These are phyloP conservation scores for Acropora yongei DNA, from an alignment of 64 coral and sea anemone species.

Conservation along the genomic window DNA sequence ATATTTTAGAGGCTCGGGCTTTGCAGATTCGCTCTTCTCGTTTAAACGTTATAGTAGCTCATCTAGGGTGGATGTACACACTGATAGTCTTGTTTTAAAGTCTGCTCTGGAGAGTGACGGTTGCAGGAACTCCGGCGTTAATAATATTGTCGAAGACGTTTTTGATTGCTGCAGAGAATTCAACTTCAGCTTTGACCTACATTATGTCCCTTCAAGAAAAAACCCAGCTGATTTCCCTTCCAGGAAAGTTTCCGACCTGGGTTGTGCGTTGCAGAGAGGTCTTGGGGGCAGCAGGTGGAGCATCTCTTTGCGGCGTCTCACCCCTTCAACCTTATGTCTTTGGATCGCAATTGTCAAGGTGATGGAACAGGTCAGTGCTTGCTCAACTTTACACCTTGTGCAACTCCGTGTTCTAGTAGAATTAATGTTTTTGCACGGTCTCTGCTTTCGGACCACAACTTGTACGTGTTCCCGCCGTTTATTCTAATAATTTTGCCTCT, in stretches of 20 bases:
- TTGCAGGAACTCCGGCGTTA: slow-evolving; percentile 4
- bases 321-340: too few species aligned
- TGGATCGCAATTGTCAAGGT: too few species aligned
- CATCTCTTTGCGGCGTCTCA: too few species aligned
- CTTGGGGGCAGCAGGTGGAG: too few species aligned
- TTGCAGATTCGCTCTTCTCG: background rate
- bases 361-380: too few species aligned
- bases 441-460: too few species aligned
- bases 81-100: slow-evolving; percentile 2
- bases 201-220: background rate
- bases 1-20: background rate
- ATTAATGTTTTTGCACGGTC: too few species aligned
- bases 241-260: background rate
- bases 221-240: background rate
- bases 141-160: slow-evolving; percentile 1
- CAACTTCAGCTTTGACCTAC: background rate
- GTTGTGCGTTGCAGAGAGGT: too few species aligned
- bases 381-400: too few species aligned
- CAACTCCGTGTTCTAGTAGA: too few species aligned
- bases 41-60: background rate
- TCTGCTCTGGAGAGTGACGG: slow-evolving; percentile 19
- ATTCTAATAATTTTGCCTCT: too few species aligned
- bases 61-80: slow-evolving; percentile 18
- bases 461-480: too few species aligned
- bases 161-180: background rate